Percentiles rank a stretch among this genome's conserved stretches.
Conservation (phyloP, 1,140 invertebrate genomes). For the Calephelis nemesis region DNA sequence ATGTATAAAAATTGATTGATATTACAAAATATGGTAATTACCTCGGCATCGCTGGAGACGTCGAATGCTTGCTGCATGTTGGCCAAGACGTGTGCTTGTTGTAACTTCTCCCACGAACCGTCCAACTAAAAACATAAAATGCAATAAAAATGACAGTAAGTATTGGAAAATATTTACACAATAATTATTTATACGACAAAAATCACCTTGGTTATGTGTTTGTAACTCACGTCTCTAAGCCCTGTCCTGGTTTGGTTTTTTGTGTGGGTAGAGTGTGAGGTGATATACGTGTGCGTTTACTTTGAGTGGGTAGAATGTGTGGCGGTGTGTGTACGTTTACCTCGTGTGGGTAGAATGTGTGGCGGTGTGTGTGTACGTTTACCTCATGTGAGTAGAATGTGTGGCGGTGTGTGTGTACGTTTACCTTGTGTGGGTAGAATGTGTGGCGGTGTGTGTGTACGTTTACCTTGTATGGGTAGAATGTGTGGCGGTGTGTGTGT, state of each 20-base stretch:
- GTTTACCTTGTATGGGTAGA: too few species aligned
- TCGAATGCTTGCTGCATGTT: slow-evolving; percentile 95
- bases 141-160: background rate
- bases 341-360: too few species aligned
- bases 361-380: too few species aligned
- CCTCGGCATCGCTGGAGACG: slow-evolving; percentile 89
- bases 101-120: slow-evolving; percentile 94
- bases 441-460: slow-evolving; percentile 24
- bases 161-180: background rate
- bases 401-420: background rate
- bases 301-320: slow-evolving; percentile 48
- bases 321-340: slow-evolving; percentile 30
- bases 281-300: slow-evolving; percentile 23
- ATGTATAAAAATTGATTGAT: background rate
- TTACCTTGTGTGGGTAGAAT: slow-evolving; percentile 56
- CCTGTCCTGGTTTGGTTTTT: too few species aligned
- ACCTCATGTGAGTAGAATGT: too few species aligned
- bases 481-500: background rate
- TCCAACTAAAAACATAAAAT: slow-evolving; percentile 55
- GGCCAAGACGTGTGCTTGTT: slow-evolving; percentile 95
- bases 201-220: too few species aligned
- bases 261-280: background rate
- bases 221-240: too few species aligned
- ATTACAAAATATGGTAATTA: slow-evolving; percentile 32
- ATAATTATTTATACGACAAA: too few species aligned